Conservation (phyloP, 2,113 vertebrate species). For the Carlito syrichta region DNA sequence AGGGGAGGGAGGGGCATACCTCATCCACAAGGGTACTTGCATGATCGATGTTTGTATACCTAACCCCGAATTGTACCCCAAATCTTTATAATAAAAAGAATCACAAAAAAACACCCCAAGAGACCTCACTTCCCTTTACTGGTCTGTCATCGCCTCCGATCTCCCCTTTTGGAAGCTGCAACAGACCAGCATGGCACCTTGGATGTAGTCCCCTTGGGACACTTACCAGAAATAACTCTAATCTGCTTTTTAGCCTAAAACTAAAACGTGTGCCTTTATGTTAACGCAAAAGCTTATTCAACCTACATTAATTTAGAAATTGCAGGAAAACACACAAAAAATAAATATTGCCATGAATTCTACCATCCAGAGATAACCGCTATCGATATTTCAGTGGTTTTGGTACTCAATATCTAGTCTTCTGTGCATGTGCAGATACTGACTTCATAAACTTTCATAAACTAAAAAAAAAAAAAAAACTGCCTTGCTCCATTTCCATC, state of each 20-base stretch:
- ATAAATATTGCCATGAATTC: neutral
- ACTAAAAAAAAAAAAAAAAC: neutral
- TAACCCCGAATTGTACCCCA: no score
- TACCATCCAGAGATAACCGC: neutral
- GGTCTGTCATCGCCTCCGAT: neutral
- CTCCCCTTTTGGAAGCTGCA: neutral
- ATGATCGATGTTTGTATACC: no score
- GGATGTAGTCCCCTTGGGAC: no score
- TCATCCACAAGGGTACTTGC: no score
- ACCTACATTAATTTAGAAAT: conserved; percentile 4
- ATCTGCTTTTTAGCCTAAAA: neutral
- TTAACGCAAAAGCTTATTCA: neutral
- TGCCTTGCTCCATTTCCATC: neutral
- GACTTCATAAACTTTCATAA: conserved; percentile 3
- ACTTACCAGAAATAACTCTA: neutral
- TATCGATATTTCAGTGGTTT: neutral
- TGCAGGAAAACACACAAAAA: neutral
- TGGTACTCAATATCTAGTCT: neutral
- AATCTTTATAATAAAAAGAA: no score
- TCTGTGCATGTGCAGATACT: neutral
- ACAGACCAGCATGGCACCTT: no score
- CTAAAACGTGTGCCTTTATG: neutral
- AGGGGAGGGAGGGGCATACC: no score
- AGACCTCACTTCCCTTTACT: neutral
- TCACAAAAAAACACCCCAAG: no score